Conservation (phyloP, 2,113 vertebrate genomes). For the Gavia stellata region DNA sequence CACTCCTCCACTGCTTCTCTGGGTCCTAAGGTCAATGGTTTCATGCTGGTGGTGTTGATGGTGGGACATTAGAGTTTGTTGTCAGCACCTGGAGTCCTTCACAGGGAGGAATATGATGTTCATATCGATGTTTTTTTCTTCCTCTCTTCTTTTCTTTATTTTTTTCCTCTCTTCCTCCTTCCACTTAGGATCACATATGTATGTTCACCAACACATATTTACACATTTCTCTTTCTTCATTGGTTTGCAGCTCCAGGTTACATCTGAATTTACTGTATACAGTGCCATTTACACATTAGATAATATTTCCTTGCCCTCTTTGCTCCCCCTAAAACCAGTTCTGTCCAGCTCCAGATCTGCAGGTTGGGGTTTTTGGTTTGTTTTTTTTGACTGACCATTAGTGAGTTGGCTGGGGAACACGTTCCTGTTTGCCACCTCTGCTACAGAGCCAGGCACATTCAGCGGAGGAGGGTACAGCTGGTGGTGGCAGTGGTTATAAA, state of each 20-base stretch:
- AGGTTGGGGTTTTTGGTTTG: not conserved
- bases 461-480: not conserved
- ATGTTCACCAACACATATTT: not conserved
- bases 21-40: not conserved
- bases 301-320: not conserved
- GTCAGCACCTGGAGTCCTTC: not conserved
- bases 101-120: not conserved
- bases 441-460: fast-evolving
- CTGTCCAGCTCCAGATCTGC: not conserved
- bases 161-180: too few relatives aligned
- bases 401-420: not conserved
- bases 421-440: not conserved
- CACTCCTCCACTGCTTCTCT: not conserved
- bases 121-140: not conserved
- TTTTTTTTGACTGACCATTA: not conserved
- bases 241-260: not conserved
- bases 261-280: not conserved
- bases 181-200: not conserved
- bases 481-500: not conserved
- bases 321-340: not conserved
- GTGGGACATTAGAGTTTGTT: not conserved
- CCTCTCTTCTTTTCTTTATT: too few relatives aligned
- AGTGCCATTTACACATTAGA: not conserved
- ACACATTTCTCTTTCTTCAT: not conserved
- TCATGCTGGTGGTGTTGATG: not conserved